Evolutionary conservation across 2,113 vertebrate genomes (phyloP).

Genomic region (Delphinus delphis): DNA sequence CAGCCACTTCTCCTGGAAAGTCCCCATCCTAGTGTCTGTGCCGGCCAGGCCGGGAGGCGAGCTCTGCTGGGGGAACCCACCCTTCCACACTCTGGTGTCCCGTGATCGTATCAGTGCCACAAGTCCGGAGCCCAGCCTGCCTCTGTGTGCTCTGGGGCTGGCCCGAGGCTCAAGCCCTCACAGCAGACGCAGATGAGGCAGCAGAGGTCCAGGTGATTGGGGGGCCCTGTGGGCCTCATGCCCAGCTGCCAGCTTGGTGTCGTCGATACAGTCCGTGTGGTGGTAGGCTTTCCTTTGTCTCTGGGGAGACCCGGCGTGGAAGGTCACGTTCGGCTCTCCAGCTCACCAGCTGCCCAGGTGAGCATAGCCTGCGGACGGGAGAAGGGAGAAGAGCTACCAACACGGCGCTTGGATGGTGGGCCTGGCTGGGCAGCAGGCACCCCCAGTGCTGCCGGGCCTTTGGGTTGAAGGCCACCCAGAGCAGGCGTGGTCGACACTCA

Average conservation of each 20-base stretch:
- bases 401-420: background rate
- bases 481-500: background rate
- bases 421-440: background rate
- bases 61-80: fast-evolving
- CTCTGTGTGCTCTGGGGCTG: background rate
- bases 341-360: background rate
- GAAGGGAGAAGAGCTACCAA: no score
- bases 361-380: background rate
- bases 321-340: fast-evolving
- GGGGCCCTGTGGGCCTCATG: background rate
- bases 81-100: background rate
- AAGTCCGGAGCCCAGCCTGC: background rate
- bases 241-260: no score
- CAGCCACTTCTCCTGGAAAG: background rate
- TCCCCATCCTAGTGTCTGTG: background rate
- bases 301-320: background rate
- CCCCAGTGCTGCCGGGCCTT: background rate
- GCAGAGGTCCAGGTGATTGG: background rate
- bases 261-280: fast-evolving
- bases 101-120: fast-evolving
- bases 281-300: background rate
- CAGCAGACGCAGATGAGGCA: background rate
- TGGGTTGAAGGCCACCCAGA: background rate
- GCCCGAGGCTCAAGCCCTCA: background rate
- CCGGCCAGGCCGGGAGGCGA: background rate